Conservation (phyloP, 2,113 vertebrate genomes). For the Boleophthalmus pectinirostris region DNA sequence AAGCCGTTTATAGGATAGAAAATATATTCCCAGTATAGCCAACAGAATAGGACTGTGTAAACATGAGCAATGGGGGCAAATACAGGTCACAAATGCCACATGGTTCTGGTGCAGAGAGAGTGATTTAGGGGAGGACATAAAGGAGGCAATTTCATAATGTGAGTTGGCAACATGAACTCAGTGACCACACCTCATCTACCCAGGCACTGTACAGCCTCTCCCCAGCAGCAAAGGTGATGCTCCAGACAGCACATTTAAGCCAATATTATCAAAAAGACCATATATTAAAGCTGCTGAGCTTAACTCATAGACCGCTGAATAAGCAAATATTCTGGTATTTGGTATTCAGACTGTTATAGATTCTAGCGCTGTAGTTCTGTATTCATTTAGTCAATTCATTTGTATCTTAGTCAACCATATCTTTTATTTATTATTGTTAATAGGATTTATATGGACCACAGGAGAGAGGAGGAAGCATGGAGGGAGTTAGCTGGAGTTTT, state of each 20-base stretch:
- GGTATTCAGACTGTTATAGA: not conserved
- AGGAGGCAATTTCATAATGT: constrained; percentile 46
- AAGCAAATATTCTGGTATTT: not conserved
- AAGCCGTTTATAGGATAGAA: constrained; percentile 6
- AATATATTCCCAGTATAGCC: not conserved
- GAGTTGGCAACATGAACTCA: constrained; percentile 48
- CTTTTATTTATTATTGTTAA: too few species aligned
- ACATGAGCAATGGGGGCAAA: constrained; percentile 5
- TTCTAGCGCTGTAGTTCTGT: too few species aligned
- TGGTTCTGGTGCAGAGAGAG: constrained; percentile 9
- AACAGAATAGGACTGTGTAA: not conserved
- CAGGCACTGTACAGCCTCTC: constrained; percentile 25
- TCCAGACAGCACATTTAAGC: constrained; percentile 6
- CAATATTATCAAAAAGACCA: not conserved
- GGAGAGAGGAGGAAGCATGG: too few species aligned
- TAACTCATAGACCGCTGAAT: not conserved
- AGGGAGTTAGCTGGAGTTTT: too few species aligned
- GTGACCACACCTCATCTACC: constrained; percentile 62
- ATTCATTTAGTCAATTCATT: too few species aligned
- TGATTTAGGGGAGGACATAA: constrained; percentile 25
- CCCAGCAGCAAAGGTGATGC: not conserved
- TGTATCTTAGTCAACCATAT: too few species aligned
- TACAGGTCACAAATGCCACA: constrained; percentile 1
- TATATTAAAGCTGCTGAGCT: not conserved
- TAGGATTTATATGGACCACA: too few species aligned